Evolutionary conservation across 2,113 vertebrate genomes (phyloP).

Genomic region (Halichoerus grypus): DNA sequence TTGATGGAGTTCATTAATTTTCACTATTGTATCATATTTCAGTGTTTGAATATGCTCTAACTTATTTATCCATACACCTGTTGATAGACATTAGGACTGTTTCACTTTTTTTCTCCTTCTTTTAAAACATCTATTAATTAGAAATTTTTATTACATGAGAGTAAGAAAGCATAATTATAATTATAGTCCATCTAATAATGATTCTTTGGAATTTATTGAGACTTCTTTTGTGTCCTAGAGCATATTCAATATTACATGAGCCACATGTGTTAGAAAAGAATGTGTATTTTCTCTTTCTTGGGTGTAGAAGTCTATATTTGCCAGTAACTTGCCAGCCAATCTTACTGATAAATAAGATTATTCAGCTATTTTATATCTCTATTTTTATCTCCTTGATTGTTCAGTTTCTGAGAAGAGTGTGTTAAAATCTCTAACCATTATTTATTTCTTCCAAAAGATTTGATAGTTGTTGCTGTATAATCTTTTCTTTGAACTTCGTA

Average conservation of each 20-base stretch:
- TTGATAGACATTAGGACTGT: background rate
- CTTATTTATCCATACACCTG: background rate
- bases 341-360: background rate
- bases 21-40: background rate
- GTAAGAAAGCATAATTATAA: background rate
- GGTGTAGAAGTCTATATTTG: background rate
- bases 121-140: background rate
- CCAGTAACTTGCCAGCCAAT: background rate
- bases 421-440: background rate
- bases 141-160: background rate
- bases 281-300: background rate
- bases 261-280: background rate
- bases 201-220: background rate
- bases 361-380: background rate
- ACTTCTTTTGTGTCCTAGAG: background rate
- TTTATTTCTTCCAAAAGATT: background rate
- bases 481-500: background rate
- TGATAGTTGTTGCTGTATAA: background rate
- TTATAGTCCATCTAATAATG: background rate
- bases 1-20: background rate
- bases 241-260: background rate
- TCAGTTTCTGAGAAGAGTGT: background rate
- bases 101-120: background rate
- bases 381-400: background rate
- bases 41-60: background rate